A percentile compares a stretch with the other conserved stretches of the same genome.
Evolutionary conservation across 2,113 vertebrate genomes (phyloP).

Genomic region (Phylloscopus whistleri): DNA sequence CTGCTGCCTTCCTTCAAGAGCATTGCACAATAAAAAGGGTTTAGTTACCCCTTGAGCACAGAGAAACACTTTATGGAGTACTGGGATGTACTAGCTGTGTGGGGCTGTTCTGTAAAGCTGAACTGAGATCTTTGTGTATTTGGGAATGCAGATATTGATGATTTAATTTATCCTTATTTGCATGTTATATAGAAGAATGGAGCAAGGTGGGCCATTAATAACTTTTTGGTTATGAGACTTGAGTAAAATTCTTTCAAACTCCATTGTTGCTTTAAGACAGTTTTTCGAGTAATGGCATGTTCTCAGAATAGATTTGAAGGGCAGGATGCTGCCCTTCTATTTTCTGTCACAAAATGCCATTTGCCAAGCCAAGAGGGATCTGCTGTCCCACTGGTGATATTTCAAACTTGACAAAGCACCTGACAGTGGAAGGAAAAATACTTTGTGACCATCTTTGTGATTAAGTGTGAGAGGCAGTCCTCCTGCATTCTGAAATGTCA

Average conservation of each 20-base stretch:
- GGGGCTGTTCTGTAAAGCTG: not conserved
- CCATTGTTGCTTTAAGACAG: not conserved
- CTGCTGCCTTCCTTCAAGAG: not conserved
- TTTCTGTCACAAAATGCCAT: not conserved
- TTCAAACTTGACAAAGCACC: not conserved
- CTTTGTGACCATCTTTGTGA: not conserved
- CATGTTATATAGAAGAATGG: not conserved
- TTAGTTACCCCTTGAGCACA: not conserved
- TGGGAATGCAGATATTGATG: not conserved
- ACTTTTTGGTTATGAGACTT: not conserved
- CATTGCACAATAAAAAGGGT: not conserved
- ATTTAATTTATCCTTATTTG: not conserved
- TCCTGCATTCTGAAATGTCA: not conserved
- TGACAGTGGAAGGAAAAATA: not conserved
- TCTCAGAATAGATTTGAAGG: not conserved
- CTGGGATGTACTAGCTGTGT: not conserved
- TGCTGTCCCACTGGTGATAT: not conserved
- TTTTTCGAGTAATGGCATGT: not conserved
- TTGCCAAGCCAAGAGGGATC: not conserved
- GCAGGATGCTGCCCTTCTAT: not conserved
- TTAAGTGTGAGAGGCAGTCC: not conserved
- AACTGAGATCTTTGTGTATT: not conserved
- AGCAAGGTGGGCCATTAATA: not conserved
- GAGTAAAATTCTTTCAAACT: not conserved
- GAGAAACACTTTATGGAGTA: not conserved